These are phyloP conservation scores for Muscicapa comitata DNA, from an alignment of 2,797 vertebrate genomes.

Conservation along the genomic window DNA sequence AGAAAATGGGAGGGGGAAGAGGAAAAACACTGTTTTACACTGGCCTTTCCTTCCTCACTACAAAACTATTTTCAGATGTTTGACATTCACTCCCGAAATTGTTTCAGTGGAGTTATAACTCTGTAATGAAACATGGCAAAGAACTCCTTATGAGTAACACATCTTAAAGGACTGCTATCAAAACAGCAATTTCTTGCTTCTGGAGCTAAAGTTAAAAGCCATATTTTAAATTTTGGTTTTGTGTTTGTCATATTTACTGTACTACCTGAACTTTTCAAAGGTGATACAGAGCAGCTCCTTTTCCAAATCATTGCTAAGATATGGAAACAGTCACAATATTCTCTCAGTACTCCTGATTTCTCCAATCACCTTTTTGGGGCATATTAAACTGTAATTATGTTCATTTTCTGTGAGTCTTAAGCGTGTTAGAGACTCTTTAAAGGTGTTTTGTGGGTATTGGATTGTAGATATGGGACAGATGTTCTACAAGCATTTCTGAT, in stretches of 20 bases:
- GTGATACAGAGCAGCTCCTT: neutral
- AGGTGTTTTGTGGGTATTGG: neutral
- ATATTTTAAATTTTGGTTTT: neutral
- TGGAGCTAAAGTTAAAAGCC: neutral
- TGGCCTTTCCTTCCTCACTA: conserved; percentile 2
- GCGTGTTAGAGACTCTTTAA: neutral
- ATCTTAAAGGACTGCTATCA: neutral
- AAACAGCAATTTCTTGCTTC: neutral
- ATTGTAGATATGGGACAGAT: neutral
- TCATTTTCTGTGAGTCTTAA: neutral
- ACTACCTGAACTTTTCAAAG: neutral
- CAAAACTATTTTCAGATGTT: neutral
- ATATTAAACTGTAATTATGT: neutral
- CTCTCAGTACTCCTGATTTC: neutral
- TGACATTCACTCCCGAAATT: neutral
- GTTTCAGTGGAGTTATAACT: neutral
- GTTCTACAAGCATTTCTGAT: neutral
- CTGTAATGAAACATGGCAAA: neutral
- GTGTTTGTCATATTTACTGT: neutral
- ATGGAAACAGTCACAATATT: neutral
- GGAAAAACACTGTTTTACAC: neutral
- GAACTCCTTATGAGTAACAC: neutral
- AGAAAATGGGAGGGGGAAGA: conserved; percentile 39
- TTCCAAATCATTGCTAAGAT: neutral
- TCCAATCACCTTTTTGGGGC: neutral